Percentiles rank a stretch among this genome's conserved stretches.
Conservation (phyloP, 2,797 vertebrate genomes). For the Pseudotriccus pelzelni region DNA sequence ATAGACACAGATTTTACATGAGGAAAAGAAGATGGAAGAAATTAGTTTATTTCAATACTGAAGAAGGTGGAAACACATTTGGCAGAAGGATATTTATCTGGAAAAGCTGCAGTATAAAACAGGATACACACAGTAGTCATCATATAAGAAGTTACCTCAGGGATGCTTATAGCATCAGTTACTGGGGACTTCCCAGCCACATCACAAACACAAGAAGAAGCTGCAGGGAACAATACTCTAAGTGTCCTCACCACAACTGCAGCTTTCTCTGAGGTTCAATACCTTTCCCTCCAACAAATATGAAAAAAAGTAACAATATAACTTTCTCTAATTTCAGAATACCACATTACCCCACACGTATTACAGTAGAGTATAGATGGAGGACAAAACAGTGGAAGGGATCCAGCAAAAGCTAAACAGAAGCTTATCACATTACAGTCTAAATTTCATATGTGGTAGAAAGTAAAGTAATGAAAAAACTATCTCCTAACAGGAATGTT, state of each 20-base stretch:
- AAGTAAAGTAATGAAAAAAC: neutral
- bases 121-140: neutral
- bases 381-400: neutral
- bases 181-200: neutral
- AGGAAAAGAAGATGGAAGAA: neutral
- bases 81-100: neutral
- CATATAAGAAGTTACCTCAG: neutral
- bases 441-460: neutral
- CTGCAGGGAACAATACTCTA: neutral
- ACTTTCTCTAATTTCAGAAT: conserved; percentile 1
- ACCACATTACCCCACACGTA: neutral
- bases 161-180: neutral
- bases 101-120: neutral
- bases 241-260: neutral
- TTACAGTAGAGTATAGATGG: neutral
- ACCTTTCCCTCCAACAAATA: neutral
- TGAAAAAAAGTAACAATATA: neutral
- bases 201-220: neutral
- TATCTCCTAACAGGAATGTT: neutral
- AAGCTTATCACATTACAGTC: neutral
- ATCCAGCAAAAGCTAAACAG: conserved; percentile 1
- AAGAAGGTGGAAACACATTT: neutral
- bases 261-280: neutral
- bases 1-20: neutral
- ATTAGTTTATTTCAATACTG: neutral